Conservation (phyloP, 2,888 invertebrate species). For the Epinotia demarniana region DNA sequence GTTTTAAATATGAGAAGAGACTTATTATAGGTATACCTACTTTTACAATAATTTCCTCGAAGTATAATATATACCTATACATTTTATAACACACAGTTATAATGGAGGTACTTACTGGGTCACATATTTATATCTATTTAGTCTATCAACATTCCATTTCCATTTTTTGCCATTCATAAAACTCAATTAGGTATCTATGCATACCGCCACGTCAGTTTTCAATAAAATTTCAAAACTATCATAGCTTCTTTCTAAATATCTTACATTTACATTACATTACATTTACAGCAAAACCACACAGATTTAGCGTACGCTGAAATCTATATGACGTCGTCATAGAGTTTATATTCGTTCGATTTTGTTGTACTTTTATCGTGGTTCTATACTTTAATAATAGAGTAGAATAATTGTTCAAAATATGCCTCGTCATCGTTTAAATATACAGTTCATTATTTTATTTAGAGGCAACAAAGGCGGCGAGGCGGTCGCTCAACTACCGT, state of each 20-base stretch:
- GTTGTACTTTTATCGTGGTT: background rate
- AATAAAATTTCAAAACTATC: conserved; percentile 26
- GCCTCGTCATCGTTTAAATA: conserved; percentile 66
- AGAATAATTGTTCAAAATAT: conserved; percentile 49
- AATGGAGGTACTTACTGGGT: background rate
- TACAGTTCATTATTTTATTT: conserved; percentile 44
- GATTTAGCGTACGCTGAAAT: background rate
- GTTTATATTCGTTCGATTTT: background rate
- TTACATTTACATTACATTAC: too few species aligned
- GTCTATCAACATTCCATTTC: conserved; percentile 6
- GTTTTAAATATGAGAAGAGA: too few species aligned
- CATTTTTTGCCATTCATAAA: conserved; percentile 8
- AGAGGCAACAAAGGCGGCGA: conserved; percentile 44
- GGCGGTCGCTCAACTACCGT: conserved; percentile 64
- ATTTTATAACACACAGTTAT: background rate
- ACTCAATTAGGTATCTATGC: background rate
- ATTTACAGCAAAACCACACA: conserved; percentile 9
- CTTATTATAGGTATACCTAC: too few species aligned
- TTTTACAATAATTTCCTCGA: too few species aligned
- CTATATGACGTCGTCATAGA: background rate
- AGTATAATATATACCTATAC: too few species aligned
- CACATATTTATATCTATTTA: background rate
- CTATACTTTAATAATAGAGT: conserved; percentile 22
- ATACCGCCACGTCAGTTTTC: conserved; percentile 21
- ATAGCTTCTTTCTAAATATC: conserved; percentile 32